A percentile compares a stretch with the other conserved stretches of the same genome.
Evolutionary conservation across 2,888 invertebrate species (phyloP).

Genomic region (Zaprionus obscuricornis): DNA sequence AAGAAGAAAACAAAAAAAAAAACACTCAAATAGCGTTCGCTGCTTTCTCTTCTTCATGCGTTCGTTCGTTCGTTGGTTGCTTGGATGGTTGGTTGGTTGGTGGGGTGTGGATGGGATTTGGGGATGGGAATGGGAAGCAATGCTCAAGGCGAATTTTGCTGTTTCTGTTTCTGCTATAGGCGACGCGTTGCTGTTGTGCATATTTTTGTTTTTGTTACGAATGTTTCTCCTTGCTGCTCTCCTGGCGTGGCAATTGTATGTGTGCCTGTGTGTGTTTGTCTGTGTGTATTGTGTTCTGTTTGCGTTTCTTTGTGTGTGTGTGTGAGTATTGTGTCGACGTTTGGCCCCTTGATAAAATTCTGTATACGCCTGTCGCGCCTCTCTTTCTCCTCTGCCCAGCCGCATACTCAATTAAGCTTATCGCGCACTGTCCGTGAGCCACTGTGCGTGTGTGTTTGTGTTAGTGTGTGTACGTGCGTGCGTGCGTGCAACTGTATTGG

Average conservation of each 20-base stretch:
- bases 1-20: slow-evolving; percentile 20
- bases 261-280: not conserved
- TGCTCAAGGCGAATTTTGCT: slow-evolving; percentile 49
- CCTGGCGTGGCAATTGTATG: slow-evolving; percentile 50
- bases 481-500: slow-evolving; percentile 44
- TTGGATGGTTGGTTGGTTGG: slow-evolving; percentile 13
- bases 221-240: slow-evolving; percentile 75
- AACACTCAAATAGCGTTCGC: slow-evolving; percentile 50
- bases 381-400: slow-evolving; percentile 26
- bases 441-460: slow-evolving; percentile 11
- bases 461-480: slow-evolving; percentile 5
- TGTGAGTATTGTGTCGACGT: slow-evolving; percentile 40
- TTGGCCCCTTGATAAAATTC: slow-evolving; percentile 71
- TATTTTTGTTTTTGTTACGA: slow-evolving; percentile 46
- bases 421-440: slow-evolving; percentile 63
- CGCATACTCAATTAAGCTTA: slow-evolving; percentile 72
- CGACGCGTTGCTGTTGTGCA: slow-evolving; percentile 41
- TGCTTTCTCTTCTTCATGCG: slow-evolving; percentile 70
- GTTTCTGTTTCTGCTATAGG: slow-evolving; percentile 13
- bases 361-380: slow-evolving; percentile 39
- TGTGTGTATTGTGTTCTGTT: too few species aligned
- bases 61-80: slow-evolving; percentile 24
- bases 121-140: too few species aligned
- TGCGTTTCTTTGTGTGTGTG: slow-evolving; percentile 14
- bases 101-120: too few species aligned